Percentiles rank a stretch among this genome's conserved stretches.
These are phyloP conservation scores for Nomada fucata DNA, from an alignment of 2,888 invertebrate genomes.

Conservation along the genomic window DNA sequence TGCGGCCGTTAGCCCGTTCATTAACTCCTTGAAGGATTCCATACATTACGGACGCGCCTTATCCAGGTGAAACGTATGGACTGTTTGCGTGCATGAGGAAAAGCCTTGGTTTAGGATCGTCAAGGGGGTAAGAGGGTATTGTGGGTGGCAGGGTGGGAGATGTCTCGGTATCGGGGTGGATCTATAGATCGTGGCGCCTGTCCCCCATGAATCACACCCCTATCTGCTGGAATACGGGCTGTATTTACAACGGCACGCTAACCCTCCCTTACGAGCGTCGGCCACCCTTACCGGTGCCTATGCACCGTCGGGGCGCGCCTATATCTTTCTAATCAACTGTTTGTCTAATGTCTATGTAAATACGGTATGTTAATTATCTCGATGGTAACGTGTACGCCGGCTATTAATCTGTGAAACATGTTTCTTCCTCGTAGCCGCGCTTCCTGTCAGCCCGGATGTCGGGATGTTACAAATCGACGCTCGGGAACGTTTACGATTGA, in stretches of 20 bases:
- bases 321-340: conserved; percentile 83
- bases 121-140: conserved; percentile 12
- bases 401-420: conserved; percentile 76
- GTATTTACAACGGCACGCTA: conserved; percentile 81
- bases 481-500: conserved; percentile 19
- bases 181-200: conserved; percentile 81
- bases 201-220: conserved; percentile 82
- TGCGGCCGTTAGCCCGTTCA: conserved; percentile 58
- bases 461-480: conserved; percentile 55
- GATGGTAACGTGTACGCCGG: conserved; percentile 79
- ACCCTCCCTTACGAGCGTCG: conserved; percentile 67
- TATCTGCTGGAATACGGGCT: conserved; percentile 79
- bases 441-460: conserved; percentile 46
- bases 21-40: conserved; percentile 72
- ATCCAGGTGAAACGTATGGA: conserved; percentile 80
- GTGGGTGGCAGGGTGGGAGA: conserved; percentile 56
- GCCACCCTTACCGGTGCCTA: conserved; percentile 32
- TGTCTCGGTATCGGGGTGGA: conserved; percentile 80
- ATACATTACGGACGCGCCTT: conserved; percentile 76
- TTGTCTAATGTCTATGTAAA: conserved; percentile 83
- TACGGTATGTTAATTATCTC: conserved; percentile 82
- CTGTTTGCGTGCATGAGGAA: conserved; percentile 79
- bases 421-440: conserved; percentile 68
- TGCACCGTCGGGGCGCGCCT: conserved; percentile 67
- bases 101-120: conserved; percentile 59